These are phyloP conservation scores for Holocentrus rufus DNA, from an alignment of 2,797 vertebrate species.

Conservation along the genomic window DNA sequence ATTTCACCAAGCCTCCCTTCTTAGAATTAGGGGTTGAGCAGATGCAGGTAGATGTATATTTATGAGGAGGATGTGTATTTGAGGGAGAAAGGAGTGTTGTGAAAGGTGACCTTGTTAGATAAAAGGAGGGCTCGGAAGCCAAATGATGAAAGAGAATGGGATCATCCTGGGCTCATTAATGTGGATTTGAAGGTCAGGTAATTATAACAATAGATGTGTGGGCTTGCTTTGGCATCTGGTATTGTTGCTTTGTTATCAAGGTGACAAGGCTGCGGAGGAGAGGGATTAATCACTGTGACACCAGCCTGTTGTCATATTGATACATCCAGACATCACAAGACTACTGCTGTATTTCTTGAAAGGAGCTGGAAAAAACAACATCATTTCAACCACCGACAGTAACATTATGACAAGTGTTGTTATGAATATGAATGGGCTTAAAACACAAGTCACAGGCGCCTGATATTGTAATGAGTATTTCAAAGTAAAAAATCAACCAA, in stretches of 20 bases:
- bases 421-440: conserved; percentile 46
- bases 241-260: conserved; percentile 80
- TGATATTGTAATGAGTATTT: conserved; percentile 42
- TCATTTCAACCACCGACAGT: conserved; percentile 43
- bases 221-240: conserved; percentile 78
- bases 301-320: conserved; percentile 74
- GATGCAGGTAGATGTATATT: conserved; percentile 81
- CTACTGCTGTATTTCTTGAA: conserved; percentile 44
- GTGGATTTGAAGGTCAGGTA: conserved; percentile 84
- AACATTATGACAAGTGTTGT: conserved; percentile 26
- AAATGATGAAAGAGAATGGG: conserved; percentile 81
- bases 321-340: conserved; percentile 75
- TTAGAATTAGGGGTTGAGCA: conserved; percentile 62
- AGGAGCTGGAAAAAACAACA: conserved; percentile 52
- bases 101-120: conserved; percentile 83
- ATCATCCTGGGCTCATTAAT: conserved; percentile 82
- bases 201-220: conserved; percentile 79
- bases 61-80: conserved; percentile 78
- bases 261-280: conserved; percentile 72
- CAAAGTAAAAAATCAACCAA: conserved; percentile 33
- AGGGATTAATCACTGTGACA: conserved; percentile 78
- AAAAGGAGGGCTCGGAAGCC: conserved; percentile 78
- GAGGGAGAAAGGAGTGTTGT: conserved; percentile 72
- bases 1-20: conserved; percentile 59
- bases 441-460: conserved; percentile 15